Conservation (phyloP, 2,113 vertebrate genomes). For the Paedocypris sp. region DNA sequence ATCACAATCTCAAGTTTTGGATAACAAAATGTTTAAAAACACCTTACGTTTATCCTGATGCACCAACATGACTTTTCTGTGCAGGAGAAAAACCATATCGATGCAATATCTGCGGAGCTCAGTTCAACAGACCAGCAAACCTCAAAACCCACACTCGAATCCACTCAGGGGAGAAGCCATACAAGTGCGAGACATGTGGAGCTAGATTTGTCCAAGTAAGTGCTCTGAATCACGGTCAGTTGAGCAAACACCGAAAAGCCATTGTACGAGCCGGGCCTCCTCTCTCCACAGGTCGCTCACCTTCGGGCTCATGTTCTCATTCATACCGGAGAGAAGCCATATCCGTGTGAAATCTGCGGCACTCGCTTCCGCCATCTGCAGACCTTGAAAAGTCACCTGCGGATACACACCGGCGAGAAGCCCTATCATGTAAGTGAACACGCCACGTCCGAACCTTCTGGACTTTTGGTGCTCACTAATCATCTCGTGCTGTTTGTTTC, state of each 20-base stretch:
- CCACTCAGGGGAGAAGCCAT: slow-evolving; percentile 98
- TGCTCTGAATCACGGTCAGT: not conserved
- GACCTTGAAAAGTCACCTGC: slow-evolving; percentile 93
- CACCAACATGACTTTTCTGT: too few species aligned
- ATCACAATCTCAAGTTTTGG: too few species aligned
- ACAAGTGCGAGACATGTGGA: slow-evolving; percentile 93
- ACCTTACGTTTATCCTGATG: not conserved
- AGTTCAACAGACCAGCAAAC: slow-evolving; percentile 97
- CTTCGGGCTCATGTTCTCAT: slow-evolving; percentile 92
- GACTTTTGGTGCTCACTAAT: not conserved
- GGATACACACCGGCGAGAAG: slow-evolving; percentile 97
- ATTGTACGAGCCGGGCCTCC: not conserved
- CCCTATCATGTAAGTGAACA: slow-evolving; percentile 84
- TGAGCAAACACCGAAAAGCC: not conserved
- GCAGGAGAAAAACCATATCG: slow-evolving; percentile 96
- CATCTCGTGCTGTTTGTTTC: too few species aligned
- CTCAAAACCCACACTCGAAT: slow-evolving; percentile 98
- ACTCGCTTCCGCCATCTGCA: slow-evolving; percentile 94
- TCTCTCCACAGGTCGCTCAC: slow-evolving; percentile 75
- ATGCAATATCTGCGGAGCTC: slow-evolving; percentile 95
- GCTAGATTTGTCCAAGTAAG: slow-evolving; percentile 81
- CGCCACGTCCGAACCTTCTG: fast-evolving
- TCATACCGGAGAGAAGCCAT: slow-evolving; percentile 96
- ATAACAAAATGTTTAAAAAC: too few species aligned
- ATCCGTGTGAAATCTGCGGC: slow-evolving; percentile 95